Evolutionary conservation across 2,797 vertebrate genomes (phyloP).

Genomic region (Corythornis leucogaster): DNA sequence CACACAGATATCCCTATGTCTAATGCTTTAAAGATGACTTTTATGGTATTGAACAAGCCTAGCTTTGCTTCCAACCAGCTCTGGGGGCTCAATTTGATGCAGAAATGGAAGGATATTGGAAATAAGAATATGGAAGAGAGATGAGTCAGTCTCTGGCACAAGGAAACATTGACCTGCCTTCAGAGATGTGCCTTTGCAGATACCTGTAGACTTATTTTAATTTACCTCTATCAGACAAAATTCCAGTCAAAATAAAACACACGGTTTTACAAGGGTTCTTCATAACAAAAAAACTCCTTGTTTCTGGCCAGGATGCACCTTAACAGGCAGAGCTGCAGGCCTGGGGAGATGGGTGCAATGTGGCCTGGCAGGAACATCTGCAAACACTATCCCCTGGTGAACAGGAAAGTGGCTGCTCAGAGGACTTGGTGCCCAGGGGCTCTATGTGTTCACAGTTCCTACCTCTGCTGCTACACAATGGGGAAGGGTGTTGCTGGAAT

Average conservation of each 20-base stretch:
- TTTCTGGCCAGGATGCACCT: too few relatives aligned
- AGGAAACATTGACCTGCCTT: background rate
- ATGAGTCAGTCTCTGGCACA: background rate
- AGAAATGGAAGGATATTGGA: background rate
- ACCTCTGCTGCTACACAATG: too few relatives aligned
- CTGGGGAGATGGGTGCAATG: too few relatives aligned
- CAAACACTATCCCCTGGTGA: too few relatives aligned
- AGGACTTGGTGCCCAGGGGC: too few relatives aligned
- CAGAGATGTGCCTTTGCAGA: background rate
- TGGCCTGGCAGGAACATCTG: too few relatives aligned
- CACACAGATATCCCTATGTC: background rate
- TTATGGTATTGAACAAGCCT: background rate
- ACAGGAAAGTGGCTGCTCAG: too few relatives aligned
- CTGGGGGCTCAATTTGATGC: background rate
- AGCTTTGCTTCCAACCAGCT: background rate
- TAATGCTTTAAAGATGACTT: background rate
- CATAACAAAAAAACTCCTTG: background rate
- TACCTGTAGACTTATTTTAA: background rate
- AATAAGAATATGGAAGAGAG: background rate
- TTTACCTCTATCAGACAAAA: background rate
- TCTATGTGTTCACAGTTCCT: too few relatives aligned
- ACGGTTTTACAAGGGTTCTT: background rate
- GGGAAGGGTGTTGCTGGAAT: too few relatives aligned
- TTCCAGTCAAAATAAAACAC: background rate
- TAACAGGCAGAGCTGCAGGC: too few relatives aligned